phyloP scores from a whole-genome alignment of 2,113 vertebrate species.

The Melanotaenia duboulayi region DNA sequence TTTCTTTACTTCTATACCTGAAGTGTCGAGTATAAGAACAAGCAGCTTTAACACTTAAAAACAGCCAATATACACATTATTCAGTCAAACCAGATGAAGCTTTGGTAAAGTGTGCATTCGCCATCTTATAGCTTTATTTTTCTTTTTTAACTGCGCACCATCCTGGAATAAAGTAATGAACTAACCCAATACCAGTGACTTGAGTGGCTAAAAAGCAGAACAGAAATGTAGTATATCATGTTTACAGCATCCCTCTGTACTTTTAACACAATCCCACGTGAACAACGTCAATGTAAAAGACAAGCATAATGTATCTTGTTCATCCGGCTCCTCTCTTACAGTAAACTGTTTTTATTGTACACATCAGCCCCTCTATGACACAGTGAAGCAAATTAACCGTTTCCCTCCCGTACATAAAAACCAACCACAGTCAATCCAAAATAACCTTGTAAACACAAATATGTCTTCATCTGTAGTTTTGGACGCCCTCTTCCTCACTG shows the following conservation, averaged over 20 bases:
- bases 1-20: conserved; percentile 1
- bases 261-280: conserved; percentile 15
- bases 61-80: no score
- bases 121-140: no score
- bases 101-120: neutral
- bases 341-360: neutral
- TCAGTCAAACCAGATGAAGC: neutral
- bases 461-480: conserved; percentile 28
- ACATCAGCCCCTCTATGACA: no score
- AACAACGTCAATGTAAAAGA: neutral
- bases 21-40: neutral
- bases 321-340: neutral
- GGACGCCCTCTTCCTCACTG: conserved; percentile 54
- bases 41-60: conserved; percentile 13
- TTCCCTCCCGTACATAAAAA: neutral
- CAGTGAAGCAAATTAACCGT: neutral
- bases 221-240: neutral
- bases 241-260: conserved; percentile 40
- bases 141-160: neutral
- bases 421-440: neutral
- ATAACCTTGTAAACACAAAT: neutral
- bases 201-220: conserved; percentile 6
- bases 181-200: conserved; percentile 19
- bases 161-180: neutral
- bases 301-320: neutral